phyloP scores from a whole-genome alignment of 2,888 invertebrate species.

The Liposcelis brunnea region DNA sequence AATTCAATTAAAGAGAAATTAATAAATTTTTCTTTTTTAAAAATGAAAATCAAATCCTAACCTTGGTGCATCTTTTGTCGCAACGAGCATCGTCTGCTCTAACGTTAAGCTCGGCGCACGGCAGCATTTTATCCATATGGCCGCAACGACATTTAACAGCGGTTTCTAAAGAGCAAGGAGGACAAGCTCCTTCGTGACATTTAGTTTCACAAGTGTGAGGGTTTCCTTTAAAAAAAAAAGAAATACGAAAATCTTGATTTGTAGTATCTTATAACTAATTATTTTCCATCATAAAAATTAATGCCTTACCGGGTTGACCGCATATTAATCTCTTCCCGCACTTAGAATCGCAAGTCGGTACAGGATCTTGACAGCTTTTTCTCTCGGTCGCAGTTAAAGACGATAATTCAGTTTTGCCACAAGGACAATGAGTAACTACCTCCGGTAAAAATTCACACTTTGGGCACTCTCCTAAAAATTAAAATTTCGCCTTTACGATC shows the following conservation, averaged over 20 bases:
- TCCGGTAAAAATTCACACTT: conserved; percentile 44
- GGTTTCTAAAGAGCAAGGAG: conserved; percentile 57
- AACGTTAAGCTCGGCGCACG: conserved; percentile 51
- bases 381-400: conserved; percentile 31
- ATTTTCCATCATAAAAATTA: neutral
- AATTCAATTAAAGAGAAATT: conserved; percentile 3
- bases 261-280: neutral
- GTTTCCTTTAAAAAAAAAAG: conserved; percentile 24
- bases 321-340: conserved; percentile 29
- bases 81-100: conserved; percentile 62
- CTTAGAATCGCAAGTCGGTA: conserved; percentile 59
- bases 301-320: conserved; percentile 26
- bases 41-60: conserved; percentile 20
- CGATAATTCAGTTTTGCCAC: conserved; percentile 44
- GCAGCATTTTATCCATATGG: conserved; percentile 62
- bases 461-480: conserved; percentile 32
- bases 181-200: conserved; percentile 60
- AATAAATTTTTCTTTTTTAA: too few relatives aligned
- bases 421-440: conserved; percentile 51
- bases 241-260: neutral
- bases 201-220: conserved; percentile 48
- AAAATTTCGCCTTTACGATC: conserved; percentile 16
- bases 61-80: conserved; percentile 79
- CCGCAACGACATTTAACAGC: conserved; percentile 71
- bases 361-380: conserved; percentile 56